Conservation (phyloP, 1,140 invertebrate genomes). For the Musca vetustissima region DNA sequence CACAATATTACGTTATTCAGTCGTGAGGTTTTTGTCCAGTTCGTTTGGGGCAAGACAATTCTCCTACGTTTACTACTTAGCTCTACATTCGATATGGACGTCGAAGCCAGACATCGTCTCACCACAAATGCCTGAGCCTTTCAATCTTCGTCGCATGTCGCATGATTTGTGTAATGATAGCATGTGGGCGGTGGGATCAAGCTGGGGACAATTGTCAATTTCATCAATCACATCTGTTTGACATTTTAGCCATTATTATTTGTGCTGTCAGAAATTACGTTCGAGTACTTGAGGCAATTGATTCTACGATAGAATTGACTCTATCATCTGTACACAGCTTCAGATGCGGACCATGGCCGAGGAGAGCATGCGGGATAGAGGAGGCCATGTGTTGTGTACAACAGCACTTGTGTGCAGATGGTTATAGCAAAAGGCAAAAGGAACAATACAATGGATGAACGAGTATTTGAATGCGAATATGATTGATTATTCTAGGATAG, state of each 20-base stretch:
- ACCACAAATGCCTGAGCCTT: too few relatives aligned
- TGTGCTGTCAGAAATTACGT: slow-evolving; percentile 21
- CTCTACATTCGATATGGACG: too few relatives aligned
- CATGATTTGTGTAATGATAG: too few relatives aligned
- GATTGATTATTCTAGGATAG: slow-evolving; percentile 3
- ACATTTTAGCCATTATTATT: slow-evolving; percentile 23
- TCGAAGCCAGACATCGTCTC: too few relatives aligned
- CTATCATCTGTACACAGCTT: slow-evolving; percentile 16
- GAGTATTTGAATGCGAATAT: slow-evolving; percentile 18
- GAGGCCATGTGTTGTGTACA: background rate
- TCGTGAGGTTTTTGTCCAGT: too few relatives aligned
- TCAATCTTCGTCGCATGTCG: too few relatives aligned
- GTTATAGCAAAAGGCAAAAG: background rate
- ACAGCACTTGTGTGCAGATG: background rate
- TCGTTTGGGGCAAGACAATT: too few relatives aligned
- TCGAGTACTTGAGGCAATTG: slow-evolving; percentile 20
- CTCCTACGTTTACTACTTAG: too few relatives aligned
- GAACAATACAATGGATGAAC: slow-evolving; percentile 8
- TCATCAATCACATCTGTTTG: slow-evolving; percentile 22
- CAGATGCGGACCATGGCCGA: background rate
- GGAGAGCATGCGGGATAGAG: too few relatives aligned
- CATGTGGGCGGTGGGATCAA: background rate
- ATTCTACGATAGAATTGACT: slow-evolving; percentile 10
- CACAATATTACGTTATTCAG: too few relatives aligned
- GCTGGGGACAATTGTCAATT: slow-evolving; percentile 20